Percentiles rank a stretch among this genome's conserved stretches.
Conservation (phyloP, 2,797 vertebrate species). For the Alcedo quadribrachys region DNA sequence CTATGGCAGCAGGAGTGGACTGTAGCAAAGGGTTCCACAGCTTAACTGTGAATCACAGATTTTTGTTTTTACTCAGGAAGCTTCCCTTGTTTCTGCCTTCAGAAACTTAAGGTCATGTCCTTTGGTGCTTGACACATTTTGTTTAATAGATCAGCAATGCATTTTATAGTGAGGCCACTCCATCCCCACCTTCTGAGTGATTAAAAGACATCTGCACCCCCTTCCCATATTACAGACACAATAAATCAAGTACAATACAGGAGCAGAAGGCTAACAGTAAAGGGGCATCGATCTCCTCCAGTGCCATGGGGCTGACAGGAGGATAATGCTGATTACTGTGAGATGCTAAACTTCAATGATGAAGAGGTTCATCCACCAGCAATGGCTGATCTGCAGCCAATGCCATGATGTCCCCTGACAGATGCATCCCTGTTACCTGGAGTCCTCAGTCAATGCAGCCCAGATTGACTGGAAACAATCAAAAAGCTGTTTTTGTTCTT, state of each 20-base stretch:
- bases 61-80: background rate
- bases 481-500: background rate
- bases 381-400: background rate
- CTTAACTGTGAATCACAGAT: fast-evolving
- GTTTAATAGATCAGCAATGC: background rate
- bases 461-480: background rate
- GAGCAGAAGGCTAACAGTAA: background rate
- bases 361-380: background rate
- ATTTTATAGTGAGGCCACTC: background rate
- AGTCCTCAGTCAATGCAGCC: background rate
- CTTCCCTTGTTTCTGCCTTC: background rate
- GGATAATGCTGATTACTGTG: background rate
- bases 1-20: background rate
- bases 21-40: background rate
- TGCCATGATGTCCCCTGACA: background rate
- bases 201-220: background rate
- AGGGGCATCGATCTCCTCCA: background rate
- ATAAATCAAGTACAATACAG: background rate
- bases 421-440: background rate
- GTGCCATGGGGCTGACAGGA: background rate
- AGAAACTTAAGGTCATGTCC: background rate
- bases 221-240: background rate
- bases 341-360: background rate
- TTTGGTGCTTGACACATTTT: background rate
- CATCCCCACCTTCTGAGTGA: background rate